phyloP scores from a whole-genome alignment of 1,140 invertebrate species.

The Adelges cooleyi region DNA sequence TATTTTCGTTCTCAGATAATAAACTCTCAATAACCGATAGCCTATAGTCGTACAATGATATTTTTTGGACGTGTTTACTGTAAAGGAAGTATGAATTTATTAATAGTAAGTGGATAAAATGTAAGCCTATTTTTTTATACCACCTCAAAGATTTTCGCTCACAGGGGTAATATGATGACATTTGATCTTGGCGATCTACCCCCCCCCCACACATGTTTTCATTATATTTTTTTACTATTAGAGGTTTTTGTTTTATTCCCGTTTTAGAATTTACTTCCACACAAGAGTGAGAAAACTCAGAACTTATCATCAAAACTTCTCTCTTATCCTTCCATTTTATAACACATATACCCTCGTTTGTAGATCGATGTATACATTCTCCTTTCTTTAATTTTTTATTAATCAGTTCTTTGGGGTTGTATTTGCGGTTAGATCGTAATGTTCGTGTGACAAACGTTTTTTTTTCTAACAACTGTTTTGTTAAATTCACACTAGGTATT shows the following conservation, averaged over 20 bases:
- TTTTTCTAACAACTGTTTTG: constrained; percentile 28
- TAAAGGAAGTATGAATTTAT: constrained; percentile 19
- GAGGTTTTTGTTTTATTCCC: constrained; percentile 8
- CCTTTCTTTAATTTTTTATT: constrained; percentile 32
- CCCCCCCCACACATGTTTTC: constrained; percentile 30
- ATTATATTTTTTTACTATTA: constrained; percentile 29
- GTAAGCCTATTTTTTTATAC: constrained; percentile 29
- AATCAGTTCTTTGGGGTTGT: constrained; percentile 32
- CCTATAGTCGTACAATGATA: constrained; percentile 24
- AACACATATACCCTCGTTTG: constrained; percentile 29
- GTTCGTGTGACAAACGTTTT: constrained; percentile 32
- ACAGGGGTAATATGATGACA: constrained; percentile 27
- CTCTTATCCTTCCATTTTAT: constrained; percentile 34
- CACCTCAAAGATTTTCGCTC: constrained; percentile 22
- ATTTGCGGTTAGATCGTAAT: constrained; percentile 31
- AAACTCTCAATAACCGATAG: constrained; percentile 15
- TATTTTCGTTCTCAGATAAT: neutral
- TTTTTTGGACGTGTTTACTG: constrained; percentile 12
- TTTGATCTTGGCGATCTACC: constrained; percentile 22
- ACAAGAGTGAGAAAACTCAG: constrained; percentile 5
- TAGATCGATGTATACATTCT: constrained; percentile 22
- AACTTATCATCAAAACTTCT: constrained; percentile 30
- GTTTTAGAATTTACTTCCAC: constrained; percentile 3
- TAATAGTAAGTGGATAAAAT: constrained; percentile 20
- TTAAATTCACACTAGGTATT: constrained; percentile 31